Evolutionary conservation across 2,888 invertebrate species (phyloP).

Genomic region (Erebia palarica): DNA sequence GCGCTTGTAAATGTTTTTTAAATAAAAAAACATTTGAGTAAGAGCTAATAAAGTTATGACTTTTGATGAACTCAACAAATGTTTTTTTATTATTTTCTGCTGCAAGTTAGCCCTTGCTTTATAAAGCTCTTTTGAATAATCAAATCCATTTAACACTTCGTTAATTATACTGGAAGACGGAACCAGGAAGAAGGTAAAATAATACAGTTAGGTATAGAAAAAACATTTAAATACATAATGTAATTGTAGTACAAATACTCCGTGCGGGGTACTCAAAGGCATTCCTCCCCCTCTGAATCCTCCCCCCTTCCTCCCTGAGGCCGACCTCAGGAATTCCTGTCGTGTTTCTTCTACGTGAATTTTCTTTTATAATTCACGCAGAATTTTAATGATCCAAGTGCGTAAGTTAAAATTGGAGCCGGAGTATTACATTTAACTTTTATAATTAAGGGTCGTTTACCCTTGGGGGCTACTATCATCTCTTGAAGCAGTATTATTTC

Average conservation of each 20-base stretch:
- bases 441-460: slow-evolving; percentile 9
- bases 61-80: no score
- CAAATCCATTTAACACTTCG: no score
- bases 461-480: not conserved
- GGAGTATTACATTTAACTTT: slow-evolving; percentile 10
- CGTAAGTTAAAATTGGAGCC: slow-evolving; percentile 16
- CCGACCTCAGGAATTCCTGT: slow-evolving; percentile 22
- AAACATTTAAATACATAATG: slow-evolving; percentile 17
- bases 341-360: slow-evolving; percentile 29
- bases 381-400: slow-evolving; percentile 29
- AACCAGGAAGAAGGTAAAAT: no score
- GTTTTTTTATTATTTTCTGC: no score
- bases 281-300: slow-evolving; percentile 1
- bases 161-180: no score
- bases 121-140: no score
- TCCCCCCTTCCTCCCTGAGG: not conserved
- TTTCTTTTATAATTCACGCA: slow-evolving; percentile 30
- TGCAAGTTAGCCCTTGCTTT: no score
- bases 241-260: slow-evolving; percentile 21
- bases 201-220: not conserved
- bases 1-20: no score
- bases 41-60: no score
- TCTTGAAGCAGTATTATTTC: no score
- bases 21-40: no score
- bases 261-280: slow-evolving; percentile 16